Base-by-base conservation (phyloP, 2,797 vertebrate genomes). In the Sebastes itinus region DNA sequence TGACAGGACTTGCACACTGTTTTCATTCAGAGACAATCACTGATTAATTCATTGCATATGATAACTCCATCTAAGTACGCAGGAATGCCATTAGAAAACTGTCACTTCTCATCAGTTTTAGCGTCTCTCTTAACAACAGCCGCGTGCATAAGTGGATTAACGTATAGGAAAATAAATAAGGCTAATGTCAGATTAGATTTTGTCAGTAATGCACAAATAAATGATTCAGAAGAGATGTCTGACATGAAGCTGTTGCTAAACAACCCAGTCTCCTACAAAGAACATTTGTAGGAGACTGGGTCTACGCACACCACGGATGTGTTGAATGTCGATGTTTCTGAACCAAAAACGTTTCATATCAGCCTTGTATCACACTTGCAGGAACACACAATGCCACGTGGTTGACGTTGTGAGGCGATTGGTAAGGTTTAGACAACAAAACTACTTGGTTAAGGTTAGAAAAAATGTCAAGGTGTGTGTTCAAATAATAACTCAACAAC, bases 1-100 rank as follows among this genome's bases (percentile, higher is more conserved):
- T 88, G 92, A 89, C 83, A 22, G 42, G 82, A 62, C 23, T 58
- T 58, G 38, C 66, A 14, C 6, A 16, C 11, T 61, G 49, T 71
- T 77, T 84, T 78, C 30, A 65, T 75, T 76, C 75, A 77, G 62
- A 74, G 49, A 52, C 77, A 3, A 61, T 72, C 33, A 23, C 55
- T 63, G 75, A 74, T 68, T 72, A 42, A 75, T 77, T 86, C 35
- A 25, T 10, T 9, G 66, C 46, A 33, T 49, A 60, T 73, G 81
- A 82, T 74, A 62, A 82, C 32, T 52, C 35, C 27, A 42, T 86
- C 33, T 56, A n/a, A 78, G 11, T 1, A 25, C 74, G 32, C 58
- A 66, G 76, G 5, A 5, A 6, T n/a, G 20, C 49, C 32, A 33
- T 78, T 67, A 70, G 55, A 69, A 28, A 80, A 6, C 67, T 16